Evolutionary conservation across 2,888 invertebrate species (phyloP), one percentile per base, ranked within the genome.

Genomic region (Tachystola acroxantha): DNA sequence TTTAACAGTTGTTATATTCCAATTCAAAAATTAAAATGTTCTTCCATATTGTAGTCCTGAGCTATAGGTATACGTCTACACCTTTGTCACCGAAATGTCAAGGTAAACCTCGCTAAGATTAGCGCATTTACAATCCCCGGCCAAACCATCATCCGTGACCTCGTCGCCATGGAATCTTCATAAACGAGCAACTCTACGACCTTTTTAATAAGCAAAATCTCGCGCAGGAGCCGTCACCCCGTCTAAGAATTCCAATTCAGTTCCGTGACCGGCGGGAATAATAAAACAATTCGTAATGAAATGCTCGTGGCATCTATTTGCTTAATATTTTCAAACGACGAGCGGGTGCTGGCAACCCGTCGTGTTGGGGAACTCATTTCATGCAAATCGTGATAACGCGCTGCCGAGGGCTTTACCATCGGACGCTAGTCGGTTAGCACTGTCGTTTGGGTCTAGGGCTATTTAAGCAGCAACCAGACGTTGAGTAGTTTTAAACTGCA

Each of bases 361-460:
- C 50, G 48, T 52, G 56, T 57, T 49, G 39, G 57, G 51, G 60
- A 64, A 57, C 60, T 73, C 66, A 66, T 73, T 71, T 68, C 58
- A 75, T 70, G 74, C 64, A 72, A 76, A 76, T 74, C 60, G 57
- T 56, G 59, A 64, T 69, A 63, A 58, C 59, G 50, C 47, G 42
- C 38, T 43, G 45, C 39, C 42, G 36, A 36, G 42, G 48, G 46
- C 33, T 38, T 40, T 39, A 36, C 37, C 36, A 43, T 36, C 43
- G 40, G 47, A 55, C 56, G 53, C 54, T 50, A 59, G 62, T 61
- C 57, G 48, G 45, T 47, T 43, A 45, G 39, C 31, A 44, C 48
- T 44, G 61, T 58, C 63, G 54, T 59, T 59, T 46, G 39, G 40
- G 54, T 61, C 64, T 64, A 50, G 57, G 55, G 61, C 59, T 57